Evolutionary conservation across 1,140 invertebrate species (phyloP).

Genomic region (Bombus turneri): DNA sequence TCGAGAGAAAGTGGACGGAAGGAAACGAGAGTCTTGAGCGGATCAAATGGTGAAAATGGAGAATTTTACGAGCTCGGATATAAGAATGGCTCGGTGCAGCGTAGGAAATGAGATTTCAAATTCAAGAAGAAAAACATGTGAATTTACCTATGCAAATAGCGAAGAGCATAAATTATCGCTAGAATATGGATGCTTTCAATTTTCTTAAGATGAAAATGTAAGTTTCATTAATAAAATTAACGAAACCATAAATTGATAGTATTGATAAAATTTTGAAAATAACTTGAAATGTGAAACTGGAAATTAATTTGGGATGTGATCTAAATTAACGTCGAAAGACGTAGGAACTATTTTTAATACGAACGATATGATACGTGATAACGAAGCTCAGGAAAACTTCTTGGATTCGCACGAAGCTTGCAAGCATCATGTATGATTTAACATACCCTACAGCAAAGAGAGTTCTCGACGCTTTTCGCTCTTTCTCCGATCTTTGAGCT

Average conservation of each 20-base stretch:
- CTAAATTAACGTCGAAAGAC: no score
- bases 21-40: neutral
- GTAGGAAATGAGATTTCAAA: neutral
- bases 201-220: neutral
- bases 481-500: slow-evolving; percentile 21
- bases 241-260: no score
- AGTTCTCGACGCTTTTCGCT: slow-evolving; percentile 32
- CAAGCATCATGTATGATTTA: slow-evolving; percentile 36
- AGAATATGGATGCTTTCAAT: neutral
- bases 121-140: neutral
- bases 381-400: neutral
- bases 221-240: neutral
- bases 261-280: no score
- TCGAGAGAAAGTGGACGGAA: slow-evolving; percentile 15
- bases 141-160: neutral
- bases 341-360: no score
- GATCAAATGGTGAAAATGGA: neutral
- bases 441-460: slow-evolving; percentile 31
- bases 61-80: neutral
- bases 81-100: no score
- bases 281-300: no score
- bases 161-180: neutral
- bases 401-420: slow-evolving; percentile 25
- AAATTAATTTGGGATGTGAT: neutral
- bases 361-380: slow-evolving; percentile 2